These are phyloP conservation scores for rabbit (Oryctolagus cuniculus) DNA, from an alignment of 2,113 vertebrate genomes.

Conservation along the genomic window DNA sequence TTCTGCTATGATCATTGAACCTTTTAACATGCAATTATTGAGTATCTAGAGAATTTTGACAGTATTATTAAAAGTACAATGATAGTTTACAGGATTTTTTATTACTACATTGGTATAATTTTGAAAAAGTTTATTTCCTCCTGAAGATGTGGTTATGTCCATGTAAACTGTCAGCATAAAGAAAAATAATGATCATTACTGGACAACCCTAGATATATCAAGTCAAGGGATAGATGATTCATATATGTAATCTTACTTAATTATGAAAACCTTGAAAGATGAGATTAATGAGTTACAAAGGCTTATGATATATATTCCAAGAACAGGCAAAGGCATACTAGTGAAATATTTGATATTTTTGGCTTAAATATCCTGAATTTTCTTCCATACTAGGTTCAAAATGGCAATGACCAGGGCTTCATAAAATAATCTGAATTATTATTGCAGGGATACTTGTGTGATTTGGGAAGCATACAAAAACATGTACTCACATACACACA, in stretches of 20 bases:
- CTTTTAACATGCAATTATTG: background rate
- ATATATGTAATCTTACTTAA: background rate
- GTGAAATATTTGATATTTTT: background rate
- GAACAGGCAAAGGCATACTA: background rate
- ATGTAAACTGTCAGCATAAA: background rate
- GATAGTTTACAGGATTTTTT: background rate
- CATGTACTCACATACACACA: background rate
- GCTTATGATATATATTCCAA: background rate
- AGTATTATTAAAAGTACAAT: background rate
- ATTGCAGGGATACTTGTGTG: background rate
- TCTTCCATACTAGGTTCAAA: background rate
- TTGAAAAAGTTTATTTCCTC: conserved; percentile 8
- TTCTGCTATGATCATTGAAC: background rate
- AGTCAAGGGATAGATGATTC: background rate
- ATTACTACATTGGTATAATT: background rate
- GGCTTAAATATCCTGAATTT: background rate
- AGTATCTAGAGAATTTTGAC: background rate
- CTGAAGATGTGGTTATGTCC: background rate
- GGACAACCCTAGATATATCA: background rate
- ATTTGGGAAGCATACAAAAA: background rate
- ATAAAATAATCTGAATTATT: background rate
- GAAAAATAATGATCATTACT: conserved; percentile 3
- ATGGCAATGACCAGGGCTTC: background rate
- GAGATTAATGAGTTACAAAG: background rate
- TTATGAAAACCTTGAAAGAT: background rate